A percentile compares a stretch with the other conserved stretches of the same genome.
phyloP scores from a whole-genome alignment of 2,797 vertebrate species.

The Lacerta agilis region DNA sequence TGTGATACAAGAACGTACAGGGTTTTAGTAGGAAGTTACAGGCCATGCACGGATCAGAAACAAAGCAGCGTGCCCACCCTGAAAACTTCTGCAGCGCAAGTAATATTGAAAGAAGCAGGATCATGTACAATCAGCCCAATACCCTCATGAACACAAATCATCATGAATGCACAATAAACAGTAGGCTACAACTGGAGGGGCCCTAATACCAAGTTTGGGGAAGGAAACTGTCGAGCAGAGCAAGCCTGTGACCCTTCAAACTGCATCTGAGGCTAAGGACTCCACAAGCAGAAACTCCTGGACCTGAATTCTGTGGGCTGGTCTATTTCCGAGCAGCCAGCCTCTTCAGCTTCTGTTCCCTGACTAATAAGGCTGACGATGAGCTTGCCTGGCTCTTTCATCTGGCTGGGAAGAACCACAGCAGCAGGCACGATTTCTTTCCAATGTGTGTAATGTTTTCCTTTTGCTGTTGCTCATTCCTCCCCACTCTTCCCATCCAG shows the following conservation, averaged over 20 bases:
- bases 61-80: too few species aligned
- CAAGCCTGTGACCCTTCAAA: not conserved
- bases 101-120: too few species aligned
- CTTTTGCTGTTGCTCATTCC: constrained; percentile 16
- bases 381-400: not conserved
- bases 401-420: not conserved
- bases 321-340: not conserved
- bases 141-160: too few species aligned
- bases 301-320: not conserved
- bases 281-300: not conserved
- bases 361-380: not conserved
- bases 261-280: not conserved
- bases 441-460: constrained; percentile 27
- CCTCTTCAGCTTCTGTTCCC: not conserved
- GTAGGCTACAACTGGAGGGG: too few species aligned
- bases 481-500: not conserved
- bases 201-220: not conserved
- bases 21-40: too few species aligned
- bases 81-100: too few species aligned
- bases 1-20: too few species aligned
- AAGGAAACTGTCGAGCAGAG: not conserved
- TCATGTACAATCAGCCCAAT: too few species aligned
- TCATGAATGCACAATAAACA: too few species aligned
- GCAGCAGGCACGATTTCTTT: constrained; percentile 9
- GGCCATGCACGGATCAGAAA: too few species aligned